Evolutionary conservation across 64 coral and sea anemone genomes (phyloP).

Genomic region (Montipora sp.): DNA sequence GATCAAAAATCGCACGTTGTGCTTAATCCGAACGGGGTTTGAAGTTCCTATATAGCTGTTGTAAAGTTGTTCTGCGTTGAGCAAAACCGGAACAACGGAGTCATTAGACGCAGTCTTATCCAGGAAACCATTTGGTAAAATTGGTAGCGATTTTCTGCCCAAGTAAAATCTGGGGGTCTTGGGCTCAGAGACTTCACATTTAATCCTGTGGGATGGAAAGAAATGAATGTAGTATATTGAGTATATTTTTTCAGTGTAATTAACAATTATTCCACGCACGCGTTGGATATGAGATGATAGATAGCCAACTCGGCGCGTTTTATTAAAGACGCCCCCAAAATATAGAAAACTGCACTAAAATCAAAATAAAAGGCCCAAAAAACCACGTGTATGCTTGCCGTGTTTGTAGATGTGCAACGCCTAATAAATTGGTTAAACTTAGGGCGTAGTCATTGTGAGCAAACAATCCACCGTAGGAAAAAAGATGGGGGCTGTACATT

Average conservation of each 20-base stretch:
- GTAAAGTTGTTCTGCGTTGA: conserved; percentile 14
- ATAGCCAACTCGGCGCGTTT: too few species aligned
- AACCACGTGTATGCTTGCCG: too few species aligned
- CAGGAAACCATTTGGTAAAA: neutral
- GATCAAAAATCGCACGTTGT: conserved; percentile 29
- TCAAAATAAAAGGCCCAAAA: too few species aligned
- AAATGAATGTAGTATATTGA: neutral
- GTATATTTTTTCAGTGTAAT: neutral
- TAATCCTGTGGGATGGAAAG: neutral
- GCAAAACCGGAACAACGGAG: neutral
- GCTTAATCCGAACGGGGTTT: conserved; percentile 10
- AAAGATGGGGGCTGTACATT: too few species aligned
- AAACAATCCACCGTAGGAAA: too few species aligned
- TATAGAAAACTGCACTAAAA: too few species aligned
- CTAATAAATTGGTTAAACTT: too few species aligned
- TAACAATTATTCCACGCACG: neutral
- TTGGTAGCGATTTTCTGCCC: neutral
- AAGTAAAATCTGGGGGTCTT: neutral
- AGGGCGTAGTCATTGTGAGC: too few species aligned
- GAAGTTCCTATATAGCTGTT: neutral
- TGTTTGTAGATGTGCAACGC: too few species aligned
- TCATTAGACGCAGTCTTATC: neutral
- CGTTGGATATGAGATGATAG: too few species aligned
- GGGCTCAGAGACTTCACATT: neutral
- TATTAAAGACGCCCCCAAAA: too few species aligned